These are phyloP conservation scores for Cinara cedri DNA, from an alignment of 2,888 invertebrate genomes.

Conservation along the genomic window DNA sequence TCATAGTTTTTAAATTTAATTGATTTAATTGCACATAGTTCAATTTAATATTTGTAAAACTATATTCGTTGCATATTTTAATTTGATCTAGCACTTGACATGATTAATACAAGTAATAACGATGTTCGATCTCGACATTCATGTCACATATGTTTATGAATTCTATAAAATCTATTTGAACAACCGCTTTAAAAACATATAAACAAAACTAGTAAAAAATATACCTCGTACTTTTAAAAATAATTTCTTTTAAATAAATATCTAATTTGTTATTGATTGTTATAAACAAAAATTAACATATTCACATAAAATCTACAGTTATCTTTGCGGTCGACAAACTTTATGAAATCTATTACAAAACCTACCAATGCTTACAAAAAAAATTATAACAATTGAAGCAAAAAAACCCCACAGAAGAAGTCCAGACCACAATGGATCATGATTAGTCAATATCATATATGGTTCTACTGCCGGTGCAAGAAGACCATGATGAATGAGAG, in stretches of 20 bases:
- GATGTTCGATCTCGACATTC: neutral
- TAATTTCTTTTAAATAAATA: neutral
- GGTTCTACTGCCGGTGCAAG: slow-evolving; percentile 54
- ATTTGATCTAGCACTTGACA: slow-evolving; percentile 38
- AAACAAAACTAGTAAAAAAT: slow-evolving; percentile 32
- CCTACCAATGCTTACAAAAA: slow-evolving; percentile 54
- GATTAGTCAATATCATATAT: slow-evolving; percentile 42
- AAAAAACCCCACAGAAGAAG: slow-evolving; percentile 54
- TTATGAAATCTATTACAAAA: slow-evolving; percentile 54
- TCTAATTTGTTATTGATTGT: neutral
- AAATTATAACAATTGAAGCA: slow-evolving; percentile 49
- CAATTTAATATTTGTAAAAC: neutral
- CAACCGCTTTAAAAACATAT: slow-evolving; percentile 16
- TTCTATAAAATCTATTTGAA: slow-evolving; percentile 15
- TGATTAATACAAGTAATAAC: slow-evolving; percentile 3
- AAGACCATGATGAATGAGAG: slow-evolving; percentile 60
- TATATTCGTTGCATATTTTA: slow-evolving; percentile 44
- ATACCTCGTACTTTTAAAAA: slow-evolving; percentile 24
- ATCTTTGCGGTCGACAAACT: slow-evolving; percentile 41
- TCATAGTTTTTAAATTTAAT: slow-evolving; percentile 8
- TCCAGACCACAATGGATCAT: slow-evolving; percentile 50
- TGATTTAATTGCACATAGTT: neutral
- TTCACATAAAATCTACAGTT: slow-evolving; percentile 6
- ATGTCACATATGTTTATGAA: slow-evolving; percentile 27
- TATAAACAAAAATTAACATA: slow-evolving; percentile 13